Evolutionary conservation across 1,140 invertebrate species (phyloP).

Genomic region (Arctopsyche grandis): DNA sequence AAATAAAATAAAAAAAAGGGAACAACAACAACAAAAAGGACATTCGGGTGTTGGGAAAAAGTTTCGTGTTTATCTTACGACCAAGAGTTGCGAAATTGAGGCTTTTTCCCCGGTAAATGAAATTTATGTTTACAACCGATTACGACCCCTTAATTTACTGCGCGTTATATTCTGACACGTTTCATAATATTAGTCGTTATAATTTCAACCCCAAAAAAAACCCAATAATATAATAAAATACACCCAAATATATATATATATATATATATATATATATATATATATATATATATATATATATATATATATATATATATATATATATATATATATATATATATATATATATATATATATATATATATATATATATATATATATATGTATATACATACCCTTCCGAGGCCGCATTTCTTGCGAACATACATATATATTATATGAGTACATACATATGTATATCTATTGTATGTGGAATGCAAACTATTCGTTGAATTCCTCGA

Average conservation of each 20-base stretch:
- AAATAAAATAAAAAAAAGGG: background rate
- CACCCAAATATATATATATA: background rate
- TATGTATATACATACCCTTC: background rate
- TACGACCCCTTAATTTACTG: background rate
- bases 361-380: constrained; percentile 24
- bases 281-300: background rate
- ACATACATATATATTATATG: no score
- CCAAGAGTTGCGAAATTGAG: background rate
- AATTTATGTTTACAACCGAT: constrained; percentile 19
- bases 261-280: background rate
- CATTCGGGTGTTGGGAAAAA: background rate
- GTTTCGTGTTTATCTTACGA: constrained; percentile 12
- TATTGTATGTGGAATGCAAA: no score
- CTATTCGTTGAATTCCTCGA: no score
- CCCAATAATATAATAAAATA: background rate
- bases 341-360: constrained; percentile 7
- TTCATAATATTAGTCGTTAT: no score
- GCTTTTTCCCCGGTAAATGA: background rate
- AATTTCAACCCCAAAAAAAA: no score
- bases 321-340: background rate
- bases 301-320: background rate
- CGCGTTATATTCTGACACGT: background rate
- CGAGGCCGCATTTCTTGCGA: background rate
- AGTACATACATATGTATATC: no score
- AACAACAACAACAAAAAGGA: background rate